Base-by-base conservation (phyloP, 2,797 vertebrate genomes). In the Sternotherus odoratus region DNA sequence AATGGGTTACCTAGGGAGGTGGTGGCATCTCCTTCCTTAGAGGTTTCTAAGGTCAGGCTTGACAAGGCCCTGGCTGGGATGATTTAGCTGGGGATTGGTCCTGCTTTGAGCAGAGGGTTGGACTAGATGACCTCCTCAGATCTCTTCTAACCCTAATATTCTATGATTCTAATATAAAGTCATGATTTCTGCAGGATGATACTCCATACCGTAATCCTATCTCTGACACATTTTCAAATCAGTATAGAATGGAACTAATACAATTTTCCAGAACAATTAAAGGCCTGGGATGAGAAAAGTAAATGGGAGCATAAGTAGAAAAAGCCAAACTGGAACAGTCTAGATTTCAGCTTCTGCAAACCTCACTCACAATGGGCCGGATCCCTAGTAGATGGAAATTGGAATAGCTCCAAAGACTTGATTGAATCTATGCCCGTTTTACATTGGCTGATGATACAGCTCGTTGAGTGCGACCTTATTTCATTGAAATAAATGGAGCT, bases 361-460 rank as follows among this genome's bases (percentile, higher is more conserved):
- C 46, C 13, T 30, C 19, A 12, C 15, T 51, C 60, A 30, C 51
- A 50, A 54, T 77, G 66, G 36, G 30, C 4, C 50, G 33, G 13
- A 4, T 3, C 56, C 17, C 56, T 11, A 6, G 8, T 3, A 3
- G 9, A 57, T 30, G 33, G 53, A 79, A 23, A 56, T 5, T 43
- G 26, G 7, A 12, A 48, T 0, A 26, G 43, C 21, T 50, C 4
- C 51, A 28, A 69, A 16, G 77, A 49, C 19, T 30, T 72, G 51
- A 6, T 13, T 80, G 88, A 57, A 83, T 23, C 33, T 17, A 6
- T 83, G 46, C 30, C 43, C 11, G 3, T 6, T 60, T 78, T 23
- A 26, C 46, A 80, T 48, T 5, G 46, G 36, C 26, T 85, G 48
- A 82, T n/a, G 33, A n/a, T n/a, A 0, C 0, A 80, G 28, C 43